Conservation (phyloP, 2,888 invertebrate species). For the Cheilosia urbana region DNA sequence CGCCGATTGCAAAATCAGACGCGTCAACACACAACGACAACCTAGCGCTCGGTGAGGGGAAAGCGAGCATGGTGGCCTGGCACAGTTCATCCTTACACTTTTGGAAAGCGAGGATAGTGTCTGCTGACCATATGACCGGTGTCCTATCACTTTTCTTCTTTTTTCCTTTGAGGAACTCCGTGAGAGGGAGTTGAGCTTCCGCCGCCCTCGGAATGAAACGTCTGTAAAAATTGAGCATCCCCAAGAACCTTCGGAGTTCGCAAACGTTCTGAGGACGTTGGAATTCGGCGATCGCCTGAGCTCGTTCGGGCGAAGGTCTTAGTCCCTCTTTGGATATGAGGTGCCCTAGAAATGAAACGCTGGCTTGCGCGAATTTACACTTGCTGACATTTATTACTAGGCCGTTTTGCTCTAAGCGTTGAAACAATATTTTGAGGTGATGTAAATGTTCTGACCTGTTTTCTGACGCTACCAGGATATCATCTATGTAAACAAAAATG, state of each 20-base stretch:
- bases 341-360: slow-evolving; percentile 52
- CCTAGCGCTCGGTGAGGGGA: slow-evolving; percentile 6
- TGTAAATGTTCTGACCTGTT: slow-evolving; percentile 59
- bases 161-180: too few relatives aligned
- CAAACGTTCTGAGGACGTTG: slow-evolving; percentile 44
- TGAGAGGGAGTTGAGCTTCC: too few relatives aligned
- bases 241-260: slow-evolving; percentile 65
- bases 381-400: slow-evolving; percentile 73
- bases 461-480: too few relatives aligned
- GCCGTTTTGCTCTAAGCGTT: slow-evolving; percentile 73
- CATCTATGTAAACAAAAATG: too few relatives aligned
- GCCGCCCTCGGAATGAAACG: slow-evolving; percentile 58
- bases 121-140: too few relatives aligned
- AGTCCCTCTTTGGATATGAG: slow-evolving; percentile 51
- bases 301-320: slow-evolving; percentile 53
- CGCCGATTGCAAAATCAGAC: slow-evolving; percentile 61
- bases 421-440: slow-evolving; percentile 71
- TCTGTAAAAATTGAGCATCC: slow-evolving; percentile 71
- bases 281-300: slow-evolving; percentile 50
- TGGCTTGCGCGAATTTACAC: slow-evolving; percentile 27
- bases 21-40: slow-evolving; percentile 57
- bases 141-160: too few relatives aligned
- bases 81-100: too few relatives aligned
- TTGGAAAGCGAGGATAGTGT: too few relatives aligned
- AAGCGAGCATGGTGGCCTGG: too few relatives aligned